These are phyloP conservation scores for Oncorhynchus tshawytscha DNA, from an alignment of 2,113 vertebrate genomes.

Conservation along the genomic window DNA sequence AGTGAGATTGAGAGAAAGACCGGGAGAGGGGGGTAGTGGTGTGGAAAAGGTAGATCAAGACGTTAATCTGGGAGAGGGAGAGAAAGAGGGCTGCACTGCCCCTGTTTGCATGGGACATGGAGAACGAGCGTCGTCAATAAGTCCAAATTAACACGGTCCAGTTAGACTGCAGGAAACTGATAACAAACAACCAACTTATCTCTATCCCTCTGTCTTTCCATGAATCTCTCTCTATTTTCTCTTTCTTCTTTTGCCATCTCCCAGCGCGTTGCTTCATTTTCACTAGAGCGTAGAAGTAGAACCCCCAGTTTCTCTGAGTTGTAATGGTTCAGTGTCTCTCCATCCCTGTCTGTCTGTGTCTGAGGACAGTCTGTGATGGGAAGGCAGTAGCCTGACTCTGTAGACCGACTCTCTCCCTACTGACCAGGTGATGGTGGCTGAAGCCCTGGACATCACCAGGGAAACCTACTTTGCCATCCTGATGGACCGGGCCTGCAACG, in stretches of 20 bases:
- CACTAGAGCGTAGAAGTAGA: not conserved
- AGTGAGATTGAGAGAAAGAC: not conserved
- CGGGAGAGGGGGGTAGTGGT: not conserved
- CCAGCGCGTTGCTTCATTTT: not conserved
- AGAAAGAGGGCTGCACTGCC: too few species aligned
- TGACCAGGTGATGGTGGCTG: constrained; percentile 94
- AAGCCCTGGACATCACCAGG: constrained; percentile 92
- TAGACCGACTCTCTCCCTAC: not conserved
- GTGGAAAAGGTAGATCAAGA: too few species aligned
- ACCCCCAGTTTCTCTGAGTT: not conserved
- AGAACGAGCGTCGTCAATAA: too few species aligned
- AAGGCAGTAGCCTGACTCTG: not conserved
- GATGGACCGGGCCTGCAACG: constrained; percentile 93
- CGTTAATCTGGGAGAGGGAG: not conserved
- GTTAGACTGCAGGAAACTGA: not conserved
- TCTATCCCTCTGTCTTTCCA: not conserved
- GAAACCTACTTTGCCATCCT: constrained; percentile 98
- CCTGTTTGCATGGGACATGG: too few species aligned
- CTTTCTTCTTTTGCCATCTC: not conserved
- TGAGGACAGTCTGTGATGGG: not conserved
- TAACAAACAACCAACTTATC: not conserved
- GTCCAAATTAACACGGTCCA: not conserved
- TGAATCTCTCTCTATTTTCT: not conserved
- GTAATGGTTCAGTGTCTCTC: too few species aligned
- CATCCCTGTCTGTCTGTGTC: not conserved